Evolutionary conservation across 2,797 vertebrate genomes (phyloP).

Genomic region (Gallinago solitaria): DNA sequence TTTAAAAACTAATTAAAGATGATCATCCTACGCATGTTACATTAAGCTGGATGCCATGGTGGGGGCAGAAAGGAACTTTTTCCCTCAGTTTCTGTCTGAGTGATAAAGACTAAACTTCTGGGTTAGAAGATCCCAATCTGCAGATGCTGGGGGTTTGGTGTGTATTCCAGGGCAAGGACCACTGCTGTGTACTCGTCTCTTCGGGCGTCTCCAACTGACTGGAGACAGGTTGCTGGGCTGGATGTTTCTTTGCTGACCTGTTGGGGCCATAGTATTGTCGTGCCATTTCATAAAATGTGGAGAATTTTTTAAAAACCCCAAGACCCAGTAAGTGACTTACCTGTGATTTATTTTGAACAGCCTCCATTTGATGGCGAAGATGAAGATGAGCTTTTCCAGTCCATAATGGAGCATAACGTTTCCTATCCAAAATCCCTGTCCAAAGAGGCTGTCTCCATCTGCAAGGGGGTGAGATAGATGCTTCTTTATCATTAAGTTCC

Average conservation of each 20-base stretch:
- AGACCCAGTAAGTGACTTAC: background rate
- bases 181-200: background rate
- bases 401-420: constrained; percentile 99
- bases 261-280: background rate
- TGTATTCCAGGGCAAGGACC: background rate
- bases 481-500: background rate
- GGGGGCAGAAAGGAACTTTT: background rate
- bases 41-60: background rate
- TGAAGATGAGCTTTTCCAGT: constrained; percentile 97
- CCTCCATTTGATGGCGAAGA: constrained; percentile 98
- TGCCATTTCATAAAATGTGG: background rate
- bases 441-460: constrained; percentile 98
- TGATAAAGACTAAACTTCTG: background rate
- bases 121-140: background rate
- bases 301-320: background rate
- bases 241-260: background rate
- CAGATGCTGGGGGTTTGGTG: background rate
- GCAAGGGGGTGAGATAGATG: constrained; percentile 90
- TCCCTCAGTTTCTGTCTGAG: background rate
- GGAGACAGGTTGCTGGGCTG: background rate
- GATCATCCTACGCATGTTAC: background rate
- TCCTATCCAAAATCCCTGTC: constrained; percentile 97
- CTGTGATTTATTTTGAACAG: constrained; percentile 69
- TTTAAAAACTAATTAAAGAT: constrained; percentile 18
- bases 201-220: background rate